Conservation (phyloP, 1,140 invertebrate genomes). For the Drosophila gunungcola region DNA sequence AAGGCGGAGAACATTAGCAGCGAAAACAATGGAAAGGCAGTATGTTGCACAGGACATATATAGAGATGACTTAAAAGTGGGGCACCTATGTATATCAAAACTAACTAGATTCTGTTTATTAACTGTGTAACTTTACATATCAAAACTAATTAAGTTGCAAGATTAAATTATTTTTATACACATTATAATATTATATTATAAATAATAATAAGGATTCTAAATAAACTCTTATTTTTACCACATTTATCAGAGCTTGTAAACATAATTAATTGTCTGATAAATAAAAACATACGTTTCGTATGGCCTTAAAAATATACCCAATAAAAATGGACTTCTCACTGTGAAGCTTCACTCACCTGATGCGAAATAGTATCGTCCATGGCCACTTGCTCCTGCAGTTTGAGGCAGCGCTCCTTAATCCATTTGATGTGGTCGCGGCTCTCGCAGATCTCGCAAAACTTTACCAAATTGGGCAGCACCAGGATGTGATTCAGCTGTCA, state of each 20-base stretch:
- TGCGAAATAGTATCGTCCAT: conserved; percentile 84
- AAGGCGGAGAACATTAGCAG: conserved; percentile 9
- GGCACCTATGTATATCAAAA: neutral
- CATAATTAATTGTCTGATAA: no score
- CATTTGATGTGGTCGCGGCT: conserved; percentile 84
- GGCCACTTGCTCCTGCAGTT: conserved; percentile 78
- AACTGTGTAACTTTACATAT: neutral
- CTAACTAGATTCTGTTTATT: no score
- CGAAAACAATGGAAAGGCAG: conserved; percentile 10
- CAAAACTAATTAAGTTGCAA: no score
- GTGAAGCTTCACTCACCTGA: conserved; percentile 58
- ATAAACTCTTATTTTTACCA: no score
- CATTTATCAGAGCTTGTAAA: no score
- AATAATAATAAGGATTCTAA: no score
- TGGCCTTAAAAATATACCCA: no score
- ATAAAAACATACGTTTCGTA: no score
- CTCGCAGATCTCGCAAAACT: conserved; percentile 83
- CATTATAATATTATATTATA: no score
- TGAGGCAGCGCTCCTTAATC: conserved; percentile 79
- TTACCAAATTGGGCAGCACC: conserved; percentile 80
- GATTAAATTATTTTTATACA: no score
- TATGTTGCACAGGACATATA: neutral
- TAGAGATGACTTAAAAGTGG: neutral
- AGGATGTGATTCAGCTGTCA: conserved; percentile 76
- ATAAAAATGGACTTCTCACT: no score